A percentile compares a stretch with the other conserved stretches of the same genome.
phyloP scores from a whole-genome alignment of 2,113 vertebrate species.

The Chloroceryle aenea region DNA sequence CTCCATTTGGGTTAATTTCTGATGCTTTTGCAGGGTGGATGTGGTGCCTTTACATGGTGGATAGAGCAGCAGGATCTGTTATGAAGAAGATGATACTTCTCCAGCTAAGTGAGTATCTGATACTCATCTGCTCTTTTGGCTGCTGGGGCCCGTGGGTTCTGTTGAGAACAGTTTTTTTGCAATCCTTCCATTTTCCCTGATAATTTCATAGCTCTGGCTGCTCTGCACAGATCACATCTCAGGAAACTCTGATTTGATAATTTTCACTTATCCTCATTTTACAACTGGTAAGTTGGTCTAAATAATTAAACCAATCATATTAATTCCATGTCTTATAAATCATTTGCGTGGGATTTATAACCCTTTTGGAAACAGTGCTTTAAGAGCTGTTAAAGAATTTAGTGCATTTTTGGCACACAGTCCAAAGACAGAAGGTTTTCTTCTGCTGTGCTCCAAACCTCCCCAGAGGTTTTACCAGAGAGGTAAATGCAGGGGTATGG shows the following conservation, averaged over 20 bases:
- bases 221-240: not conserved
- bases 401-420: not conserved
- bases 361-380: not conserved
- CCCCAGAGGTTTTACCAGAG: not conserved
- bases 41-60: not conserved
- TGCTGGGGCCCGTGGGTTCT: not conserved
- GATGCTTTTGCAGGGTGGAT: conserved; percentile 14
- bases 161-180: not conserved
- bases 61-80: not conserved
- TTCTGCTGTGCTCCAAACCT: not conserved
- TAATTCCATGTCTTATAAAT: not conserved
- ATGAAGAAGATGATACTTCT: not conserved
- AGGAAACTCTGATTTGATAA: not conserved
- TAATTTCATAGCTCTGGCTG: not conserved
- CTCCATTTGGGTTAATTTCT: not conserved
- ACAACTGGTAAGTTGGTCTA: not conserved
- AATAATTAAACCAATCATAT: not conserved
- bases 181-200: not conserved
- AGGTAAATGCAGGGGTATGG: not conserved
- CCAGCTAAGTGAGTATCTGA: not conserved
- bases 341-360: not conserved
- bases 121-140: not conserved
- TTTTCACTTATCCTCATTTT: conserved; percentile 4
- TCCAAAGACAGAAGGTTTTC: not conserved
- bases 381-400: not conserved